Percentiles rank a stretch among this genome's conserved stretches.
Conservation (phyloP, 2,888 invertebrate species). For the Ceramica pisi region DNA sequence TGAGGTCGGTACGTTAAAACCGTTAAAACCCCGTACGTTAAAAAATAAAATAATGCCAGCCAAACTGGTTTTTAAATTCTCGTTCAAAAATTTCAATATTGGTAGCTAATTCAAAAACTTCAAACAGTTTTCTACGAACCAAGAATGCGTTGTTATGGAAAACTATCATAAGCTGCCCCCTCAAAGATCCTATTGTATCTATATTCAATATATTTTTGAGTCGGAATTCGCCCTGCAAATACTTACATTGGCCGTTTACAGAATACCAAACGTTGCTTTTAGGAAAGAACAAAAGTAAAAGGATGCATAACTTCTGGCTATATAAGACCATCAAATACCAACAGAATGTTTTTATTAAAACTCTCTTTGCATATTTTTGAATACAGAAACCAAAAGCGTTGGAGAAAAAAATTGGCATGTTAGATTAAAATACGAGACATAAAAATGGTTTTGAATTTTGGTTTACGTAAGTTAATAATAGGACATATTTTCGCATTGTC, state of each 20-base stretch:
- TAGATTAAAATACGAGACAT: not conserved
- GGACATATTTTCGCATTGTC: not conserved
- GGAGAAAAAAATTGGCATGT: not conserved
- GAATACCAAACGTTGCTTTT: conserved; percentile 68
- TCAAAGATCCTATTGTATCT: conserved; percentile 36
- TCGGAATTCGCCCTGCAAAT: conserved; percentile 70
- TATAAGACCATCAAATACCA: conserved; percentile 20
- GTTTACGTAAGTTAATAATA: conserved; percentile 13
- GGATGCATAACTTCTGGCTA: conserved; percentile 61
- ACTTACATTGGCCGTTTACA: conserved; percentile 66
- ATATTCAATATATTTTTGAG: conserved; percentile 40
- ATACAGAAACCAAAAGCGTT: not conserved
- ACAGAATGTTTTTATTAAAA: conserved; percentile 18
- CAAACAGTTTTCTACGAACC: conserved; percentile 6
- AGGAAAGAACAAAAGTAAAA: conserved; percentile 67
- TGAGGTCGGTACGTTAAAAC: conserved; percentile 5
- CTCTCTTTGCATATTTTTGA: not conserved
- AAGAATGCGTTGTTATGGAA: conserved; percentile 38
- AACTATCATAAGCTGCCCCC: conserved; percentile 36
- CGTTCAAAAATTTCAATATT: not conserved
- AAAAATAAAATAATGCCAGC: not conserved
- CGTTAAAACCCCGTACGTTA: not conserved
- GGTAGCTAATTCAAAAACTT: not conserved
- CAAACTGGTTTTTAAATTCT: not conserved
- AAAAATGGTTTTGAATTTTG: not conserved